Evolutionary conservation across 2,797 vertebrate species (phyloP).

Genomic region (Molossus molossus): DNA sequence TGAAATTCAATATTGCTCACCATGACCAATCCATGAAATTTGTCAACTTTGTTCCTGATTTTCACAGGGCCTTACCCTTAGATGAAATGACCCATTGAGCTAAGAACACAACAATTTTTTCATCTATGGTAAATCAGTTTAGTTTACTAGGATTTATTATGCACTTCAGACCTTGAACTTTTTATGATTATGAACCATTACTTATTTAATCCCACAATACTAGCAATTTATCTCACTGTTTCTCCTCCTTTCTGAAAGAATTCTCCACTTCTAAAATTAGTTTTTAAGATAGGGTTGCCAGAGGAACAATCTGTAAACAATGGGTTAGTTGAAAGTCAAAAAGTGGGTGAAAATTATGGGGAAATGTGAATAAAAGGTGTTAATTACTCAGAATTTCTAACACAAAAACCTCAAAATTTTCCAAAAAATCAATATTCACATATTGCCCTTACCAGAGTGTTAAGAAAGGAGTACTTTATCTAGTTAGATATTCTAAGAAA

Average conservation of each 20-base stretch:
- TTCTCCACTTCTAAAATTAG: slow-evolving; percentile 64
- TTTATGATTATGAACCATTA: slow-evolving; percentile 73
- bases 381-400: slow-evolving; percentile 68
- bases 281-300: slow-evolving; percentile 37
- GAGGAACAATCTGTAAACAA: slow-evolving; percentile 63
- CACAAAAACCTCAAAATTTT: slow-evolving; percentile 55
- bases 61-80: slow-evolving; percentile 80
- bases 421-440: slow-evolving; percentile 55
- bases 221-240: slow-evolving; percentile 47
- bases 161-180: slow-evolving; percentile 70
- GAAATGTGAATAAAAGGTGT: slow-evolving; percentile 65
- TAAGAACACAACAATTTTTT: slow-evolving; percentile 69
- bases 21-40: slow-evolving; percentile 84
- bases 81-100: slow-evolving; percentile 76
- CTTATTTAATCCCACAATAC: slow-evolving; percentile 74
- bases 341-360: slow-evolving; percentile 71
- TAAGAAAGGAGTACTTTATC: slow-evolving; percentile 31
- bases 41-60: slow-evolving; percentile 83
- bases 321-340: slow-evolving; percentile 48
- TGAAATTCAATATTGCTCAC: slow-evolving; percentile 75
- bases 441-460: neutral
- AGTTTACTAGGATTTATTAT: slow-evolving; percentile 80
- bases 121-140: slow-evolving; percentile 80
- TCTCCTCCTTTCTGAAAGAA: slow-evolving; percentile 63
- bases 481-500: slow-evolving; percentile 43